Evolutionary conservation across 1,140 invertebrate genomes (phyloP), one percentile per base, ranked within the genome.

Genomic region (Ephestia elutella): DNA sequence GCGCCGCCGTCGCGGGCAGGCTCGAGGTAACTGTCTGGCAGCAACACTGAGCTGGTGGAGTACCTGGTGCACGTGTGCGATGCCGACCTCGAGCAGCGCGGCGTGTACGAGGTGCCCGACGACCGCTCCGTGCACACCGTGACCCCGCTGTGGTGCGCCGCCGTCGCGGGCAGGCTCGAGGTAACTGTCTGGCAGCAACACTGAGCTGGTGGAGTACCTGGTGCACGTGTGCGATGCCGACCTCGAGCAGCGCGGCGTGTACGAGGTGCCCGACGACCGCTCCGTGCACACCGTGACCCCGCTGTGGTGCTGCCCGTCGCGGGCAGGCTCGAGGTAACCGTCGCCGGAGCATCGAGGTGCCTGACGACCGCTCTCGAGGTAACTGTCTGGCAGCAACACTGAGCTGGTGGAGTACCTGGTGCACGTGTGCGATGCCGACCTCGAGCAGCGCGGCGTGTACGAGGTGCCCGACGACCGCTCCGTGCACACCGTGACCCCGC

Each of bases 301-400:
- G 11, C 84, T 98, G n/a, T 98, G 96, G 96, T 97, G 95, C 89
- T 96, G 96, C 11, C 96, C 5, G 96, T 98, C 5, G 94, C 95
- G n/a, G 96, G 96, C 13, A 93, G 94, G 65, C 74, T 97, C 11
- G 89, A 91, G 49, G 21, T 25, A n/a, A n/a, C n/a, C n/a, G n/a
- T n/a, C n/a, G n/a, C n/a, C n/a, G n/a, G n/a, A n/a, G n/a, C n/a
- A n/a, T n/a, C 73, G 93, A 94, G 85, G 75, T 78, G 69, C 64
- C 71, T 25, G 79, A 80, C 61, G 79, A 85, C 65, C 71, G 70
- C 57, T 68, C 94, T n/a, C 30, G 92, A 94, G 19, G 0, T 96
- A 25, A 25, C 21, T n/a, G n/a, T n/a, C 21, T 25, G 7, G 7
- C 21, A 25, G 2, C 7, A n/a, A n/a, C n/a, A n/a, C n/a, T n/a